Percentiles rank a stretch among this genome's conserved stretches.
Evolutionary conservation across 2,888 invertebrate genomes (phyloP).

Genomic region (Trachelus iudaicus): DNA sequence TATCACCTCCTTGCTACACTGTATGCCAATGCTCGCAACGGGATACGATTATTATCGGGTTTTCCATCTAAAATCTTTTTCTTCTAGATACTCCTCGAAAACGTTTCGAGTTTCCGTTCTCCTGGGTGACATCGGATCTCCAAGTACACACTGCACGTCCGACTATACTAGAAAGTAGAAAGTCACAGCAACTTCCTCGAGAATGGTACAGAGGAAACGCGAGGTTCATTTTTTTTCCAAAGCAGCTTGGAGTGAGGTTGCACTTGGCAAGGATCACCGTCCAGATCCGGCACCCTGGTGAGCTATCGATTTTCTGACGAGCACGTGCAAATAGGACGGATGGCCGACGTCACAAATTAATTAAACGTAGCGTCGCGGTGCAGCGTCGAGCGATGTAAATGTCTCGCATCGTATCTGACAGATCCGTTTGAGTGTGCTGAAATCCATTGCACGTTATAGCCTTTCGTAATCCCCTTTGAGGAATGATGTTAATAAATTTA

Average conservation of each 20-base stretch:
- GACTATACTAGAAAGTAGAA: neutral
- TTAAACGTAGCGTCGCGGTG: slow-evolving; percentile 14
- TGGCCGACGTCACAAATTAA: slow-evolving; percentile 25
- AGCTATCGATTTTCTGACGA: slow-evolving; percentile 7
- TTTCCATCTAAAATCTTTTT: neutral
- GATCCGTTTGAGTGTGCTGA: slow-evolving; percentile 22
- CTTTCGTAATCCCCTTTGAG: slow-evolving; percentile 22
- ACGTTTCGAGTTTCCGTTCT: neutral
- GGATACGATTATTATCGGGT: neutral
- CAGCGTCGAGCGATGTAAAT: slow-evolving; percentile 17
- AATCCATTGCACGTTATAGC: slow-evolving; percentile 17
- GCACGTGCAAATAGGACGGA: slow-evolving; percentile 8
- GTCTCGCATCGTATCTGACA: slow-evolving; percentile 21
- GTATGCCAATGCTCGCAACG: neutral
- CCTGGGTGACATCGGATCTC: neutral
- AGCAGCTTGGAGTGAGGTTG: neutral
- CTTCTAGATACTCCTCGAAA: neutral
- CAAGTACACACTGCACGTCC: neutral
- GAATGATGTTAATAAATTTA: slow-evolving; percentile 16
- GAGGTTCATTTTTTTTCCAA: neutral
- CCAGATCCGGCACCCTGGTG: neutral
- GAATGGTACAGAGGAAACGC: neutral
- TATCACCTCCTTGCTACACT: neutral
- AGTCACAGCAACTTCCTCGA: neutral
- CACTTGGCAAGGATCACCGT: neutral